Conservation (phyloP, 2,113 vertebrate species). For the Psettodes erumei region DNA sequence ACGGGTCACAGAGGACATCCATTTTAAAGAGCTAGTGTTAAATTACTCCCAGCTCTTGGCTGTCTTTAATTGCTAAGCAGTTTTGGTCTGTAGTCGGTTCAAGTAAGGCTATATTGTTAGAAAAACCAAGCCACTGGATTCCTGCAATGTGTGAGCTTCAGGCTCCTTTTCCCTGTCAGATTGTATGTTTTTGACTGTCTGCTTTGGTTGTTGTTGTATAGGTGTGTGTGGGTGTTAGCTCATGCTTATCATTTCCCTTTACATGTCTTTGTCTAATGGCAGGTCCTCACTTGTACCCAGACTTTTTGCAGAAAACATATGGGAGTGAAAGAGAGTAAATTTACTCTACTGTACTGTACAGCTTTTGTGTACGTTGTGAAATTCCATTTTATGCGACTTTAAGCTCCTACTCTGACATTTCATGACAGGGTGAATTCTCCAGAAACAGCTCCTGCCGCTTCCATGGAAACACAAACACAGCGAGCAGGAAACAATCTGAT, state of each 20-base stretch:
- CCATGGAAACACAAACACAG: conserved; percentile 63
- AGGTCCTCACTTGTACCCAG: background rate
- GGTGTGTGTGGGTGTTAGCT: background rate
- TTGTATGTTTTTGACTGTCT: background rate
- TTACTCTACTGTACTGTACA: too few species aligned
- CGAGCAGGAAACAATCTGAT: conserved; percentile 36
- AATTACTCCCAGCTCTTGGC: background rate
- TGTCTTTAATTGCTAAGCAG: background rate
- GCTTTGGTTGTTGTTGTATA: too few species aligned
- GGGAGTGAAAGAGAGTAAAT: too few species aligned
- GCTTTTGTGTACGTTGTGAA: too few species aligned
- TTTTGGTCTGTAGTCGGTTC: background rate
- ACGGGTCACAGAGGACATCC: background rate
- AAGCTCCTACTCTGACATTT: conserved; percentile 57
- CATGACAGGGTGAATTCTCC: conserved; percentile 13
- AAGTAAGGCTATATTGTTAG: background rate
- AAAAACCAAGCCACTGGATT: background rate
- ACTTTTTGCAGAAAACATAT: conserved; percentile 1
- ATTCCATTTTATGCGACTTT: too few species aligned
- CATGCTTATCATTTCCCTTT: background rate
- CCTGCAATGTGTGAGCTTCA: background rate
- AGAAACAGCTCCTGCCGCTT: conserved; percentile 43
- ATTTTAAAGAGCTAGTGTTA: background rate
- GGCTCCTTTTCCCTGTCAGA: background rate
- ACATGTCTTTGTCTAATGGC: background rate